These are phyloP conservation scores for Cochlearius cochlearius DNA, from an alignment of 2,113 vertebrate genomes.

Conservation along the genomic window DNA sequence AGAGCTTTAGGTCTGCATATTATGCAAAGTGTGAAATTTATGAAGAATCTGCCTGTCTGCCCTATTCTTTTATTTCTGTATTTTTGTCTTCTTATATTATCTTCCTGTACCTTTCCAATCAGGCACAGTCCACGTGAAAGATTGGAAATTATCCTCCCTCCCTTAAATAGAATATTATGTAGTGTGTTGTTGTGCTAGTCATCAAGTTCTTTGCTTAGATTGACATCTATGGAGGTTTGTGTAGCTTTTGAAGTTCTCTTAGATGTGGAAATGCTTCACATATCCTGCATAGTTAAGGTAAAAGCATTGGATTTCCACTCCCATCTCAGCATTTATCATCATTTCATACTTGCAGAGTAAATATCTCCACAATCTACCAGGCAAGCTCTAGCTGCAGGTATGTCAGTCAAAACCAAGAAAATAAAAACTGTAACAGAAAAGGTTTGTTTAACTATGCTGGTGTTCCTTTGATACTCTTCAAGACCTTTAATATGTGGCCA, in stretches of 20 bases:
- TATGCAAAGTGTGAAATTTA: background rate
- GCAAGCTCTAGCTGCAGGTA: background rate
- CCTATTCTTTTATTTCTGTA: background rate
- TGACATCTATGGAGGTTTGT: background rate
- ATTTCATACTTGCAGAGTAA: background rate
- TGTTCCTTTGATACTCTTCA: background rate
- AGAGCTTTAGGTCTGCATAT: background rate
- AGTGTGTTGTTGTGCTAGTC: background rate
- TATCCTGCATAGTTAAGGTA: background rate
- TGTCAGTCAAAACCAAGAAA: background rate
- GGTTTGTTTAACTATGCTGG: background rate
- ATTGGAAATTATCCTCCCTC: background rate
- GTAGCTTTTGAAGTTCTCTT: conserved; percentile 25
- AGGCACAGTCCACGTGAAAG: background rate
- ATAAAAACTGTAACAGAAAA: background rate
- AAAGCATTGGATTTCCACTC: background rate
- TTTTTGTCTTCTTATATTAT: background rate
- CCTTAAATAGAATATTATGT: background rate
- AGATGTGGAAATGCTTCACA: conserved; percentile 18
- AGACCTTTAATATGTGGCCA: background rate
- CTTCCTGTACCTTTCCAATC: background rate
- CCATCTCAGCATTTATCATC: background rate
- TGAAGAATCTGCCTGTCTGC: background rate
- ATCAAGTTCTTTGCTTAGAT: background rate
- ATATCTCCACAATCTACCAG: background rate